Evolutionary conservation across 2,888 invertebrate genomes (phyloP).

Genomic region (Linyphia triangularis): DNA sequence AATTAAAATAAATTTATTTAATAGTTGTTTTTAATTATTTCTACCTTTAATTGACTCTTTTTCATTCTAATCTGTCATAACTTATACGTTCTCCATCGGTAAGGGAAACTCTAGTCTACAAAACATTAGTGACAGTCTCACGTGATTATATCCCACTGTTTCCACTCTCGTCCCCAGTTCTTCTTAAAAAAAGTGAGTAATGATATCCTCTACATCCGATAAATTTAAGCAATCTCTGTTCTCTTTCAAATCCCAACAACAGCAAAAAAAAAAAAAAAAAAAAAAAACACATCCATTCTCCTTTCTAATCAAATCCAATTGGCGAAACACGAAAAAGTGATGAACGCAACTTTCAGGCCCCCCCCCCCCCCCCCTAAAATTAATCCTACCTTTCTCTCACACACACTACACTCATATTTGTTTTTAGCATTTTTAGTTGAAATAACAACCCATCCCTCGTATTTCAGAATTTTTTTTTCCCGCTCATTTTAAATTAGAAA

Average conservation of each 20-base stretch:
- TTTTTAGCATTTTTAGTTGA: background rate
- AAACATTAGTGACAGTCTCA: background rate
- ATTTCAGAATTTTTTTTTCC: constrained; percentile 31
- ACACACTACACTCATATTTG: too few relatives aligned
- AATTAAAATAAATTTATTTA: too few relatives aligned
- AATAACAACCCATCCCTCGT: constrained; percentile 61
- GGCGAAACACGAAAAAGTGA: constrained; percentile 17
- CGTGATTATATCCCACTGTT: too few relatives aligned
- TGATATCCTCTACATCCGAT: background rate
- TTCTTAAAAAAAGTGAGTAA: background rate
- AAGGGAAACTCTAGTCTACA: too few relatives aligned
- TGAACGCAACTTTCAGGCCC: constrained; percentile 26
- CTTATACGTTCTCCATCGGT: too few relatives aligned
- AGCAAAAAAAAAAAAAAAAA: too few relatives aligned
- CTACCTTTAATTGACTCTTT: too few relatives aligned
- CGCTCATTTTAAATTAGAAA: constrained; percentile 71
- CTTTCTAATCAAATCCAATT: constrained; percentile 44
- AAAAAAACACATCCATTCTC: constrained; percentile 8
- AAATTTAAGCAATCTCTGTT: background rate
- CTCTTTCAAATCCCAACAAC: background rate
- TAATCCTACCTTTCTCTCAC: constrained; percentile 12
- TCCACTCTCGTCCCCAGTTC: too few relatives aligned
- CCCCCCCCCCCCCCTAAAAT: background rate
- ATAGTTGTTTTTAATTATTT: too few relatives aligned
- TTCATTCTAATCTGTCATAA: too few relatives aligned